A percentile compares a stretch with the other conserved stretches of the same genome.
Evolutionary conservation across 2,113 vertebrate species (phyloP).

Genomic region (Athene cunicularia): DNA sequence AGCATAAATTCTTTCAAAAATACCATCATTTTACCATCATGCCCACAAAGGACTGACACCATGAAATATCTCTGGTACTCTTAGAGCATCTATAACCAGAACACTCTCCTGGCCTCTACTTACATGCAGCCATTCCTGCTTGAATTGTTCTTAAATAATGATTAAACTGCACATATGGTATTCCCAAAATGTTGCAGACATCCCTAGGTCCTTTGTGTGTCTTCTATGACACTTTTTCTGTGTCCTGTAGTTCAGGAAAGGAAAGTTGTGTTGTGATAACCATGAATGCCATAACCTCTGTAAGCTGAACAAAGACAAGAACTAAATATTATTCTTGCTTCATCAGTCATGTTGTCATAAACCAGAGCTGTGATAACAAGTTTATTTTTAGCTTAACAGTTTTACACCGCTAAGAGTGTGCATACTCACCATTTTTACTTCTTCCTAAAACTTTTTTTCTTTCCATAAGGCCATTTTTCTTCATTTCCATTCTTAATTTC

Average conservation of each 20-base stretch:
- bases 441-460: background rate
- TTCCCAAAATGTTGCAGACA: background rate
- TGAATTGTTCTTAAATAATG: background rate
- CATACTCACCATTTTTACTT: background rate
- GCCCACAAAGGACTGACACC: background rate
- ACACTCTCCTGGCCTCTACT: background rate
- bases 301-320: background rate
- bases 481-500: background rate
- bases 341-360: slow-evolving; percentile 13
- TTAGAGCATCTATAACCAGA: background rate
- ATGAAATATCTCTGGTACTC: background rate
- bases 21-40: background rate
- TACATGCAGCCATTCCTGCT: background rate
- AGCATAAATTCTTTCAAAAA: background rate
- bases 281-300: background rate
- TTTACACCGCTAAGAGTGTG: background rate
- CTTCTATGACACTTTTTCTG: background rate
- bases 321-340: background rate
- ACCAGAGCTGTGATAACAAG: background rate
- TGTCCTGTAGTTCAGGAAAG: background rate
- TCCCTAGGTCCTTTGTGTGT: background rate
- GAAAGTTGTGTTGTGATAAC: background rate
- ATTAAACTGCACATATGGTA: fast-evolving
- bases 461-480: background rate
- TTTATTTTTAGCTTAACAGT: background rate